Evolutionary conservation across 1,140 invertebrate genomes (phyloP).

Genomic region (Trialeurodes vaporariorum): DNA sequence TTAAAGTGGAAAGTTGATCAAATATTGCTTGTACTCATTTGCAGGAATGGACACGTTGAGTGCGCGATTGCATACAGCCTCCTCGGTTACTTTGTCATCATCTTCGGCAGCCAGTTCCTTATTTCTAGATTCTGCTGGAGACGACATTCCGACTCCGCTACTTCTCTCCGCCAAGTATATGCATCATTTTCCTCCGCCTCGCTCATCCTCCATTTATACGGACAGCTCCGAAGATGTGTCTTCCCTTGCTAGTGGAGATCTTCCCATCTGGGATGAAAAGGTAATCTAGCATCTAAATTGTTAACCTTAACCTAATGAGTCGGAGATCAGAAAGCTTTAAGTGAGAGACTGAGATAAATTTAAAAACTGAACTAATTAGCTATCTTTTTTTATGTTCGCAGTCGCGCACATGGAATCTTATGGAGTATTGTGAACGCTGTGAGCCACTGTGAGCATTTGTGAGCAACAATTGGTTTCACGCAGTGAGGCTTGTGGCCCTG

Average conservation of each 20-base stretch:
- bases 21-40: too few relatives aligned
- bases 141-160: conserved; percentile 22
- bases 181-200: conserved; percentile 8
- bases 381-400: conserved; percentile 3
- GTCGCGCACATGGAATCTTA: too few relatives aligned
- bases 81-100: conserved; percentile 39
- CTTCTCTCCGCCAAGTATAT: conserved; percentile 10
- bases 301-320: background rate
- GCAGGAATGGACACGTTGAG: conserved; percentile 14
- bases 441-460: too few relatives aligned
- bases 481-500: too few relatives aligned
- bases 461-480: too few relatives aligned
- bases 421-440: too few relatives aligned
- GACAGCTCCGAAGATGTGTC: conserved; percentile 76
- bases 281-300: background rate
- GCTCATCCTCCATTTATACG: conserved; percentile 71
- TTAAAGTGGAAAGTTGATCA: too few relatives aligned
- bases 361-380: background rate
- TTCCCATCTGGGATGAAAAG: conserved; percentile 49
- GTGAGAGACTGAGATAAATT: background rate
- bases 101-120: conserved; percentile 46
- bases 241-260: conserved; percentile 60
- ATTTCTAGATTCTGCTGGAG: conserved; percentile 34
- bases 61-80: conserved; percentile 21
- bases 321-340: background rate